A percentile compares a stretch with the other conserved stretches of the same genome.
Conservation (phyloP, 2,113 vertebrate species). For the Ciconia stormi region DNA sequence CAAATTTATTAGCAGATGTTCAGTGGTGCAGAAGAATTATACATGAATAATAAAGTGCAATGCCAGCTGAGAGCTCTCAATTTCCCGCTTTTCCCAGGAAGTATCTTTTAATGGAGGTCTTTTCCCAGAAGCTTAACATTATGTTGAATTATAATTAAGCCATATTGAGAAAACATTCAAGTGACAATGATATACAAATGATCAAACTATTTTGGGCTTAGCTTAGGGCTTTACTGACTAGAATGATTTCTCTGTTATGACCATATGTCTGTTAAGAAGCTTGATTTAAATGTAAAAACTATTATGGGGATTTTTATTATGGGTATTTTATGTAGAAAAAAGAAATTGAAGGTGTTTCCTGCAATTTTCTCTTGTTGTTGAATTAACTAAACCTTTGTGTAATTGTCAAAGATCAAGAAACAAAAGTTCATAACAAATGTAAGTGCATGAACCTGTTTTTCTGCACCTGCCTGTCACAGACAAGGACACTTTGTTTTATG, state of each 20-base stretch:
- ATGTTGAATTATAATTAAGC: constrained; percentile 71
- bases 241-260: constrained; percentile 60
- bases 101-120: constrained; percentile 40
- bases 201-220: constrained; percentile 66
- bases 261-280: constrained; percentile 68
- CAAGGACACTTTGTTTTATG: neutral
- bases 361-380: neutral
- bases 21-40: constrained; percentile 55
- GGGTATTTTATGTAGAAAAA: constrained; percentile 38
- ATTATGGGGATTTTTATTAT: constrained; percentile 23
- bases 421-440: neutral
- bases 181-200: constrained; percentile 68
- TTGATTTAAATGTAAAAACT: constrained; percentile 41
- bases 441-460: neutral
- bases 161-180: constrained; percentile 65
- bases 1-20: constrained; percentile 76
- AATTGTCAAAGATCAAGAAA: neutral
- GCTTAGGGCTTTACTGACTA: constrained; percentile 64
- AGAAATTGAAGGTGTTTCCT: neutral
- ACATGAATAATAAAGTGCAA: constrained; percentile 60
- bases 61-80: constrained; percentile 46
- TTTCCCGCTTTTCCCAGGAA: constrained; percentile 61
- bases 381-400: neutral
- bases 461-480: neutral
- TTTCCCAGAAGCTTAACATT: constrained; percentile 51